Percentiles rank a stretch among this genome's conserved stretches.
These are phyloP conservation scores for Bungarus multicinctus DNA, from an alignment of 2,113 vertebrate genomes.

Conservation along the genomic window DNA sequence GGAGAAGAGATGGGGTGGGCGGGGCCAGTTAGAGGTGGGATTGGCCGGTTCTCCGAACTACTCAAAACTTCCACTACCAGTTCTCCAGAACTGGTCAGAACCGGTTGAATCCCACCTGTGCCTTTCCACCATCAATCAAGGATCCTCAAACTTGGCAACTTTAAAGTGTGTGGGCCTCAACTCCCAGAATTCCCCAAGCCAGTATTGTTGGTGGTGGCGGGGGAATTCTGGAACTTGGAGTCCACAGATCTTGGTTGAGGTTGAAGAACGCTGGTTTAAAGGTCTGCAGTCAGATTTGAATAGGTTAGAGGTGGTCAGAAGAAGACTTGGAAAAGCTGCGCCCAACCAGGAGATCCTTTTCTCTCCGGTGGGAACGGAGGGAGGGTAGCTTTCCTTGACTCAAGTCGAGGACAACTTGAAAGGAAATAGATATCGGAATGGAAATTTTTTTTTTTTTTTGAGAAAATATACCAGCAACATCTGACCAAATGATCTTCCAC, in stretches of 20 bases:
- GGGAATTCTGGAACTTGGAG: neutral
- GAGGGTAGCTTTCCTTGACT: neutral
- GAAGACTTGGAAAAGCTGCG: neutral
- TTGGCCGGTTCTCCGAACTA: too few species aligned
- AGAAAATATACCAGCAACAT: neutral
- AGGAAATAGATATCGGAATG: constrained; percentile 5
- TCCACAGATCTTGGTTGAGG: neutral
- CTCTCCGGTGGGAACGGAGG: neutral
- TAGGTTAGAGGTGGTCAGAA: neutral
- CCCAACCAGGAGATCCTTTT: neutral
- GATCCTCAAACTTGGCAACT: neutral
- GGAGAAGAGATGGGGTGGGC: too few species aligned
- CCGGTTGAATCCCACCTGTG: too few species aligned
- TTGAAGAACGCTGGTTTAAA: neutral
- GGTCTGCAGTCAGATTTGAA: neutral
- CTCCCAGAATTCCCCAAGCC: neutral
- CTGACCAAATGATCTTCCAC: neutral
- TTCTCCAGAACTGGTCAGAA: too few species aligned
- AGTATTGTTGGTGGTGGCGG: neutral
- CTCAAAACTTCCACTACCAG: too few species aligned
- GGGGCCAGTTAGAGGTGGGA: too few species aligned
- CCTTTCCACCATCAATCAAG: neutral
- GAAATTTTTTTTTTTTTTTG: neutral
- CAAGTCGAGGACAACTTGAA: neutral
- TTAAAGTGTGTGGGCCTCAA: neutral